Percentiles rank a stretch among this genome's conserved stretches.
phyloP scores from a whole-genome alignment of 2,113 vertebrate species.

The Oryzias woworae region DNA sequence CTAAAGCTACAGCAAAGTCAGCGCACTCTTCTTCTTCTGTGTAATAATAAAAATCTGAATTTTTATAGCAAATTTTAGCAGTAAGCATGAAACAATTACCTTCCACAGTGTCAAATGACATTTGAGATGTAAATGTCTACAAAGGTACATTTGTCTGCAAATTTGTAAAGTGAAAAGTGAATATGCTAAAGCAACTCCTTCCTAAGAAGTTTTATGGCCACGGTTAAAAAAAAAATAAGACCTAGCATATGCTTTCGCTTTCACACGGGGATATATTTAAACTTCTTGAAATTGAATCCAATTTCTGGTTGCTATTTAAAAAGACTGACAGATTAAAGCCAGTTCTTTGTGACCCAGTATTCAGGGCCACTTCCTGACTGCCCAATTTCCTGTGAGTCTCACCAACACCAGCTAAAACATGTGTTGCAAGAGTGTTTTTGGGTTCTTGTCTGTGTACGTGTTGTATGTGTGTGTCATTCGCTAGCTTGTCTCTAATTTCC shows the following conservation, averaged over 20 bases:
- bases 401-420: conserved; percentile 10
- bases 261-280: not conserved
- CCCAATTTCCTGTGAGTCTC: conserved; percentile 64
- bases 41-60: too few relatives aligned
- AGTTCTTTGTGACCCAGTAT: conserved; percentile 32
- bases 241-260: not conserved
- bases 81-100: too few relatives aligned
- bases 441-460: not conserved
- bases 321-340: conserved; percentile 11
- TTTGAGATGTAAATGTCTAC: too few relatives aligned
- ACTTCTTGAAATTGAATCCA: conserved; percentile 36
- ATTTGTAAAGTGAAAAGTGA: too few relatives aligned
- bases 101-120: too few relatives aligned
- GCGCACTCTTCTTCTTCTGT: too few relatives aligned
- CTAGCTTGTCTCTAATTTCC: conserved; percentile 64
- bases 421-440: conserved; percentile 7
- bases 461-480: conserved; percentile 8
- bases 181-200: too few relatives aligned
- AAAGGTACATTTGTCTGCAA: too few relatives aligned
- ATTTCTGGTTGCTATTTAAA: conserved; percentile 53
- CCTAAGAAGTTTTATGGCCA: too few relatives aligned
- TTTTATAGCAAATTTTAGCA: too few relatives aligned
- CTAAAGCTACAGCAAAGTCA: too few relatives aligned
- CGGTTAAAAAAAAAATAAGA: too few relatives aligned
- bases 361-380: conserved; percentile 47